Percentiles rank a stretch among this genome's conserved stretches.
These are phyloP conservation scores for Mionectes olivaceus DNA, from an alignment of 2,797 vertebrate genomes.

Conservation along the genomic window DNA sequence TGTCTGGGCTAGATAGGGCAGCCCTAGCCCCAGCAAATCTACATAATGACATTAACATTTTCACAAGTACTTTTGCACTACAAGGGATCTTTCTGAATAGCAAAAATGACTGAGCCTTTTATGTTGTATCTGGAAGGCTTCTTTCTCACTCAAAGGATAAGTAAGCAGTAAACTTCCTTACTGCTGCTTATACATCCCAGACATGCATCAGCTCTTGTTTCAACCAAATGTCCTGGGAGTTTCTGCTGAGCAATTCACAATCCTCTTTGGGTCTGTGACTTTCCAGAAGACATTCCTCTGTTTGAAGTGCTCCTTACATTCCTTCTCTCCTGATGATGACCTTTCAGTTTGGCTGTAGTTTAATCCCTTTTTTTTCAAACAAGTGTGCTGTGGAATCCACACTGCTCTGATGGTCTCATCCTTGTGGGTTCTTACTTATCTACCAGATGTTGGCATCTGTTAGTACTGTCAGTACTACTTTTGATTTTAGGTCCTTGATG, in stretches of 20 bases:
- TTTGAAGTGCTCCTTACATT: constrained; percentile 57
- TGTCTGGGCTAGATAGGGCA: constrained; percentile 30
- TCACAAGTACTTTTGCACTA: constrained; percentile 36
- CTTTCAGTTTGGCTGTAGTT: neutral
- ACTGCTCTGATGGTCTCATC: neutral
- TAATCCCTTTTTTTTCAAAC: constrained; percentile 46
- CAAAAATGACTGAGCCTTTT: neutral
- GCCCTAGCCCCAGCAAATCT: constrained; percentile 5
- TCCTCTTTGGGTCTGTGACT: constrained; percentile 2
- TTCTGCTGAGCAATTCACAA: neutral
- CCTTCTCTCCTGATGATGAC: constrained; percentile 9
- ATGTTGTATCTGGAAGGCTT: constrained; percentile 12
- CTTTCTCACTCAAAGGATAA: constrained; percentile 29
- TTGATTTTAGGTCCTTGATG: neutral
- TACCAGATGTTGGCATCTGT: constrained; percentile 27
- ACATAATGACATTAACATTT: constrained; percentile 31
- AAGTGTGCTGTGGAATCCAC: constrained; percentile 19
- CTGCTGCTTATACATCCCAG: constrained; percentile 19
- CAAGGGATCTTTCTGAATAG: constrained; percentile 13
- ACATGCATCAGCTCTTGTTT: constrained; percentile 1
- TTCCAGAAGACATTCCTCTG: constrained; percentile 48
- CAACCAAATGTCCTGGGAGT: constrained; percentile 9
- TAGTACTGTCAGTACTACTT: neutral
- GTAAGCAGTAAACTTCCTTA: constrained; percentile 39
- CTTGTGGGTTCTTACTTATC: neutral